phyloP scores from a whole-genome alignment of 2,113 vertebrate genomes.

The Bos taurus region DNA sequence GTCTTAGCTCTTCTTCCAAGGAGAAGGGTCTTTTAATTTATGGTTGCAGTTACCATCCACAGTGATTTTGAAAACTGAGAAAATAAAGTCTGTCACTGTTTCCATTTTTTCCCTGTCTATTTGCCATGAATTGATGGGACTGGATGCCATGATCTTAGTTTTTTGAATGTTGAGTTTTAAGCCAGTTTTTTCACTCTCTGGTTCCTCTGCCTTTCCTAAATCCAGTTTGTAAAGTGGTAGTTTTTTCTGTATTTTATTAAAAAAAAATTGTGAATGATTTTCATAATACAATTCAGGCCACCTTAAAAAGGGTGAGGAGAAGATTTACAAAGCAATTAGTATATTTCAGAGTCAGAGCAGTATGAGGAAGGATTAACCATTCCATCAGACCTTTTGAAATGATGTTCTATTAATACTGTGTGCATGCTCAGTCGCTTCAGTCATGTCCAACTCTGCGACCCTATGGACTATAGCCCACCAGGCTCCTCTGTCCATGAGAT shows the following conservation, averaged over 20 bases:
- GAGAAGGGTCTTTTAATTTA: not conserved
- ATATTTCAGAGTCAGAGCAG: not conserved
- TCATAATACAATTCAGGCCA: not conserved
- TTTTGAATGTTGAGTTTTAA: not conserved
- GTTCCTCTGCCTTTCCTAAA: not conserved
- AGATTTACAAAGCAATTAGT: not conserved
- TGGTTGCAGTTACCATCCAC: not conserved
- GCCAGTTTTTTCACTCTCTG: not conserved
- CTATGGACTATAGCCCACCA: not conserved
- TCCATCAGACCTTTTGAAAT: not conserved
- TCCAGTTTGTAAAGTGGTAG: not conserved
- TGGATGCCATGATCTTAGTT: not conserved
- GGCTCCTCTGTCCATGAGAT: not conserved
- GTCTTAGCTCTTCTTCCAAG: not conserved
- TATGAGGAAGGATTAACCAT: not conserved
- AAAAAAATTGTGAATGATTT: not conserved
- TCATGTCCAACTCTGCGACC: not conserved
- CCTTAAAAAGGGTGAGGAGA: not conserved
- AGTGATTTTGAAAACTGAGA: not conserved
- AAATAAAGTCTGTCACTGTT: not conserved
- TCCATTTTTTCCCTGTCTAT: not conserved
- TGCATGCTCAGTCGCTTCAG: not conserved
- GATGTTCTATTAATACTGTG: not conserved
- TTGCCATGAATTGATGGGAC: not conserved
- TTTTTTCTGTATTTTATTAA: not conserved